A percentile compares a stretch with the other conserved stretches of the same genome.
Conservation (phyloP, 2,888 invertebrate genomes). For the Auanema freiburgensis region DNA sequence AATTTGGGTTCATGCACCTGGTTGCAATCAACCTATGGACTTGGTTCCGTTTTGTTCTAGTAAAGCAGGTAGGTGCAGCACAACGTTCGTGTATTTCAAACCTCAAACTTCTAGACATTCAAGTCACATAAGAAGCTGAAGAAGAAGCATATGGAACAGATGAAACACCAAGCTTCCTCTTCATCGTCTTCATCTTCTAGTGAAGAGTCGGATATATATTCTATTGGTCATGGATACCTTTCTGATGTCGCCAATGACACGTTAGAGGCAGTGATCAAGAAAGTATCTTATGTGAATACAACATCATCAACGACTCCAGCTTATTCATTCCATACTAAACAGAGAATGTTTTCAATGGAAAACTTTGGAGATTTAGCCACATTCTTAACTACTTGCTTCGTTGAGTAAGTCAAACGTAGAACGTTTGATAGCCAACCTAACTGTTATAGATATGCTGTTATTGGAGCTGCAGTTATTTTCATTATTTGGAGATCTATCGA, state of each 20-base stretch:
- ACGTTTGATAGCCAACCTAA: not conserved
- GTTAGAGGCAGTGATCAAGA: constrained; percentile 10
- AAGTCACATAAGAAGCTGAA: constrained; percentile 33
- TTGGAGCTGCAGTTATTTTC: constrained; percentile 63
- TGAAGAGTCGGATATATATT: constrained; percentile 11
- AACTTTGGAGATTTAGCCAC: constrained; percentile 62
- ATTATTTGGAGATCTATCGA: constrained; percentile 61
- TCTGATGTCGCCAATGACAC: constrained; percentile 18
- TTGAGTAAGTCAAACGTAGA: constrained; percentile 37
- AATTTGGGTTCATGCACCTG: constrained; percentile 62
- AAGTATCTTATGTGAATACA: not conserved
- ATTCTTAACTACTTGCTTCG: constrained; percentile 59
- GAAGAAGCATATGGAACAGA: constrained; percentile 30
- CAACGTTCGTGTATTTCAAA: not conserved
- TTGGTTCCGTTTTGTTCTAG: constrained; percentile 62
- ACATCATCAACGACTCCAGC: constrained; percentile 3
- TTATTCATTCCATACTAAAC: not conserved
- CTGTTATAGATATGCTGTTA: constrained; percentile 47
- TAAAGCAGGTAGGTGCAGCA: constrained; percentile 46
- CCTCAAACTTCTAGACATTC: not conserved
- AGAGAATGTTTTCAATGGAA: constrained; percentile 24
- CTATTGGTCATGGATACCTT: constrained; percentile 10
- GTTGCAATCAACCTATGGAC: constrained; percentile 62
- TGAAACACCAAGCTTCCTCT: constrained; percentile 23
- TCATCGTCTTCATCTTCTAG: constrained; percentile 33